These are phyloP conservation scores for Alca torda DNA, from an alignment of 2,797 vertebrate species.

Conservation along the genomic window DNA sequence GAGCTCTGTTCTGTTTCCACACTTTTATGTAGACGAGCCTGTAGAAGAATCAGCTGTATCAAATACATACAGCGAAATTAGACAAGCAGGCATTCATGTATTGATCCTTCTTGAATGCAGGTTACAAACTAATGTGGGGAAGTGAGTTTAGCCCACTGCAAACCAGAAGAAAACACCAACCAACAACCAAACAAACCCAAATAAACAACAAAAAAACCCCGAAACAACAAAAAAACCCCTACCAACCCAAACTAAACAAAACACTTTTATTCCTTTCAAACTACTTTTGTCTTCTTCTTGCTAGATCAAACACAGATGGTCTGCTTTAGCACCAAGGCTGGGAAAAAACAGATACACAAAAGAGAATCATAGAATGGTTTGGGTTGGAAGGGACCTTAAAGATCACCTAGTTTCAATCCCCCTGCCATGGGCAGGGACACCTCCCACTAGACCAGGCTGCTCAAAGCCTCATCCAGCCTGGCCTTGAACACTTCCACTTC, in stretches of 20 bases:
- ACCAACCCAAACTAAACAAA: background rate
- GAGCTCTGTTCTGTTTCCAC: background rate
- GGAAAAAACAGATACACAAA: background rate
- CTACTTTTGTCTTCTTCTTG: background rate
- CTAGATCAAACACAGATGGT: background rate
- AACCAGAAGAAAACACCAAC: background rate
- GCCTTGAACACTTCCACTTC: background rate
- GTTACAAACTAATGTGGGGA: background rate
- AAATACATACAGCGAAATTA: background rate
- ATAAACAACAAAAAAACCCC: background rate
- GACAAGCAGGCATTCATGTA: fast-evolving
- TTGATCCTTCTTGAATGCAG: background rate
- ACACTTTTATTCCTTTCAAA: background rate
- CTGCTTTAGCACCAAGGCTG: background rate
- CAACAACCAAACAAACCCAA: background rate
- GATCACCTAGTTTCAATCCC: background rate
- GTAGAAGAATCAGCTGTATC: background rate
- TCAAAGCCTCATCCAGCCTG: background rate
- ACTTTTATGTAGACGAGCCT: background rate
- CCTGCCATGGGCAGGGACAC: background rate
- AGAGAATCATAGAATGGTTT: background rate
- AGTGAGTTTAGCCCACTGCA: background rate
- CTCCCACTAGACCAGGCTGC: background rate
- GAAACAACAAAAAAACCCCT: background rate
- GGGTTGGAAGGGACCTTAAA: background rate